A percentile compares a stretch with the other conserved stretches of the same genome.
phyloP scores from a whole-genome alignment of 2,113 vertebrate species.

The Cebus imitator region DNA sequence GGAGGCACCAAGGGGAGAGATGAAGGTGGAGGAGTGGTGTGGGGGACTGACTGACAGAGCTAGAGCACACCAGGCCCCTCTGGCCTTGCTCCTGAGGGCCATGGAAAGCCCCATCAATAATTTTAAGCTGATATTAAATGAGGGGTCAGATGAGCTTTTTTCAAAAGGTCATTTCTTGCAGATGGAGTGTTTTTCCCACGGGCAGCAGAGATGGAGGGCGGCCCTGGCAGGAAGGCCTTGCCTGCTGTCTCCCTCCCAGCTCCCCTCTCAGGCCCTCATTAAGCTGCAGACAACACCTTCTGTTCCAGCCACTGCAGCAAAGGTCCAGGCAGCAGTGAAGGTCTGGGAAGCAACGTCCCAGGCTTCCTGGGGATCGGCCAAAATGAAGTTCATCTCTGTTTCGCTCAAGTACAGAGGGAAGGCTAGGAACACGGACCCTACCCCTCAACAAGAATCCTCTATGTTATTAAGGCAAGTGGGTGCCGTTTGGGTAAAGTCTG shows the following conservation, averaged over 20 bases:
- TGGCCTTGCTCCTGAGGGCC: neutral
- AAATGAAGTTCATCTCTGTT: neutral
- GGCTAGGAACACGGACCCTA: neutral
- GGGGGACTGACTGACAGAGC: neutral
- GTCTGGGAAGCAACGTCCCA: neutral
- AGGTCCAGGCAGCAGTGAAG: neutral
- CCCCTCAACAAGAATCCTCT: neutral
- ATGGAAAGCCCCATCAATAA: conserved; percentile 21
- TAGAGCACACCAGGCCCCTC: neutral
- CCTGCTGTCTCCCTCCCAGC: too few species aligned
- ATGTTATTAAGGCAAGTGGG: neutral
- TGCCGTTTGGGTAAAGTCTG: neutral
- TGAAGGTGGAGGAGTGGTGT: neutral
- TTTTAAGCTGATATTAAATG: conserved; percentile 50
- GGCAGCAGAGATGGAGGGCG: neutral
- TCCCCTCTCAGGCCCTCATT: neutral
- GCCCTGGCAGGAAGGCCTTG: neutral
- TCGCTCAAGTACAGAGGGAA: neutral
- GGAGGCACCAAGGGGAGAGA: neutral
- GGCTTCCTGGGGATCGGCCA: neutral
- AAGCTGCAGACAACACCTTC: neutral
- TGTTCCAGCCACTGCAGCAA: neutral
- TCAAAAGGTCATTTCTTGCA: conserved; percentile 55
- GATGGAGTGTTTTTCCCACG: conserved; percentile 18
- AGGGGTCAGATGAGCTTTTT: conserved; percentile 40